These are phyloP conservation scores for Fistularia commersonii DNA, from an alignment of 2,797 vertebrate species.

Conservation along the genomic window DNA sequence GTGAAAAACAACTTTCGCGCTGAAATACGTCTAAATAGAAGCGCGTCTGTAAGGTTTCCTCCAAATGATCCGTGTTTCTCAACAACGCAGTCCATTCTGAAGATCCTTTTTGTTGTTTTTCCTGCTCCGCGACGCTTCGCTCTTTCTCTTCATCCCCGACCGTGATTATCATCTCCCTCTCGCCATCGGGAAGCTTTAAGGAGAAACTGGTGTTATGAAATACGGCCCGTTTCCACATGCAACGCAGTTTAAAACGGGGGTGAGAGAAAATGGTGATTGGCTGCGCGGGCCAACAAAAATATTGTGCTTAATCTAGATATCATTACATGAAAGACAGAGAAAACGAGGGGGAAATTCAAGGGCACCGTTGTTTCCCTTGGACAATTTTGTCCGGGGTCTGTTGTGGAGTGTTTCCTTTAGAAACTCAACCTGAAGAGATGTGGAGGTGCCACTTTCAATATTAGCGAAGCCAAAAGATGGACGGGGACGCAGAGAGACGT, in stretches of 20 bases:
- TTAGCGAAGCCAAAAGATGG: conserved; percentile 6
- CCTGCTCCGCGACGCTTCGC: conserved; percentile 13
- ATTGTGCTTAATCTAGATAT: conserved; percentile 77
- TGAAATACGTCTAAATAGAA: too few species aligned
- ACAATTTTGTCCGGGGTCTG: conserved; percentile 42
- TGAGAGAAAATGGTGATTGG: conserved; percentile 60
- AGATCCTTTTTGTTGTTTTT: conserved; percentile 24
- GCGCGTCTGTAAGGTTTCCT: too few species aligned
- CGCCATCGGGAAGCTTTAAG: conserved; percentile 40
- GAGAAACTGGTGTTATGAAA: conserved; percentile 19
- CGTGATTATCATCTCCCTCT: conserved; percentile 41
- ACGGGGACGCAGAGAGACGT: background rate
- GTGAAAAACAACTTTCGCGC: too few species aligned
- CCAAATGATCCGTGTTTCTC: too few species aligned
- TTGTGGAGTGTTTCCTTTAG: conserved; percentile 65
- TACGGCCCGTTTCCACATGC: conserved; percentile 52
- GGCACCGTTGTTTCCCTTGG: conserved; percentile 65
- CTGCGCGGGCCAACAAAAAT: conserved; percentile 72
- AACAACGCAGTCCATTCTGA: background rate
- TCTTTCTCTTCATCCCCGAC: conserved; percentile 28
- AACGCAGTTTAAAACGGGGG: conserved; percentile 50
- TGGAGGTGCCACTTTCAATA: conserved; percentile 47
- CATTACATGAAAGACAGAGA: conserved; percentile 64
- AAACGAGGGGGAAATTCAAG: conserved; percentile 66
- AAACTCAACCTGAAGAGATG: conserved; percentile 57